Conservation (phyloP, 1,140 invertebrate species). For the Holotrichia oblita region DNA sequence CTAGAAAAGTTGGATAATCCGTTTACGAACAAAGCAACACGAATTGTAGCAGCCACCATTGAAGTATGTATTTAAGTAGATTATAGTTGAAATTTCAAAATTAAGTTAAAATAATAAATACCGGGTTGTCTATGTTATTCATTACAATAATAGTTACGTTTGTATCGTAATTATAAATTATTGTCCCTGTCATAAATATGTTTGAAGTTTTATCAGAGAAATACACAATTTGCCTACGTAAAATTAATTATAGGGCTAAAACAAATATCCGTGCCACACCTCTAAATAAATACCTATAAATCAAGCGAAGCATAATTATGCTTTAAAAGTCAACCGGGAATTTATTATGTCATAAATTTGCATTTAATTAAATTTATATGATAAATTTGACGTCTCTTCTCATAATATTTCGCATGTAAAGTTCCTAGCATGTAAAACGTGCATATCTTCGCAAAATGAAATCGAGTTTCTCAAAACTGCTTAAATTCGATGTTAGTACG, state of each 20-base stretch:
- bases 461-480: background rate
- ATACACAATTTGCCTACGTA: background rate
- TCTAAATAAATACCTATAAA: slow-evolving; percentile 21
- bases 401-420: background rate
- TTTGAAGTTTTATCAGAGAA: background rate
- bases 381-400: background rate
- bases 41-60: too few species aligned
- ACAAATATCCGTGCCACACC: background rate
- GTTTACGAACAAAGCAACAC: too few species aligned
- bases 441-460: background rate
- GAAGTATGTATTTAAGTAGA: too few species aligned
- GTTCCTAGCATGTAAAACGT: background rate
- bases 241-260: background rate
- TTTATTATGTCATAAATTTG: slow-evolving; percentile 18
- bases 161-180: too few species aligned
- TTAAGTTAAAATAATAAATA: too few species aligned
- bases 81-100: too few species aligned
- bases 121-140: too few species aligned
- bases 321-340: slow-evolving; percentile 2
- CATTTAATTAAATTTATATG: slow-evolving; percentile 26
- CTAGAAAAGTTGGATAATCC: too few species aligned
- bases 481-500: background rate
- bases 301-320: slow-evolving; percentile 1
- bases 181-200: too few species aligned
- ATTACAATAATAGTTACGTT: too few species aligned